Evolutionary conservation across 2,888 invertebrate genomes (phyloP).

Genomic region (Chymomyza amoena): DNA sequence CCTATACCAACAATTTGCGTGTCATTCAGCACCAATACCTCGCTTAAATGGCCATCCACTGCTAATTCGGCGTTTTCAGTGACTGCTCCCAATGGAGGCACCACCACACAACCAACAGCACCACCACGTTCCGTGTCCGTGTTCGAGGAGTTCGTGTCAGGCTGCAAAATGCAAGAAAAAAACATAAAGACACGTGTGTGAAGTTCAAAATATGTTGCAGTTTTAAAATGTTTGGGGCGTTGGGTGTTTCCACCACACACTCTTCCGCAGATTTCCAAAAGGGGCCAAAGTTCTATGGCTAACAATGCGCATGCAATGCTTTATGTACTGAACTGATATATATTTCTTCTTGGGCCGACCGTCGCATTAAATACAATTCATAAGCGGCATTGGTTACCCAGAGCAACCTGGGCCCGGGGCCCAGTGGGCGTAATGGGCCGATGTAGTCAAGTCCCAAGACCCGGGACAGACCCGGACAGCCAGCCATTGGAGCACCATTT

Average conservation of each 20-base stretch:
- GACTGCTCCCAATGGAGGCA: constrained; percentile 14
- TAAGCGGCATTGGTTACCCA: constrained; percentile 34
- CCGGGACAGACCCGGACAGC: not conserved
- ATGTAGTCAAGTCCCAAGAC: not conserved
- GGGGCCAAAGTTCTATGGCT: constrained; percentile 40
- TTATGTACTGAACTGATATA: not conserved
- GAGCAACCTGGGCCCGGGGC: constrained; percentile 29
- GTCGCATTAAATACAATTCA: not conserved
- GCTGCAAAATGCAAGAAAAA: constrained; percentile 14
- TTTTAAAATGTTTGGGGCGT: not conserved
- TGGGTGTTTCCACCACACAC: constrained; percentile 20
- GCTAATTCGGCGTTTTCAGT: constrained; percentile 45
- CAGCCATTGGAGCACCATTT: not conserved
- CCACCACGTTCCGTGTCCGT: constrained; percentile 24
- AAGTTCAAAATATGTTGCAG: constrained; percentile 41
- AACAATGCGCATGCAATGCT: constrained; percentile 27
- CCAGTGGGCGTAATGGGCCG: constrained; percentile 26
- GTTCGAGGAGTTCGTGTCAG: constrained; percentile 42
- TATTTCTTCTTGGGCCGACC: constrained; percentile 12
- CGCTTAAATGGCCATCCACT: constrained; percentile 61
- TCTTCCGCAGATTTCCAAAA: constrained; percentile 36
- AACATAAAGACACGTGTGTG: constrained; percentile 47
- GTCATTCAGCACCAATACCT: constrained; percentile 73
- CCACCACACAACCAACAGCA: too few relatives aligned
- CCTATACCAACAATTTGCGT: constrained; percentile 64